A percentile compares a stretch with the other conserved stretches of the same genome.
Evolutionary conservation across 2,888 invertebrate genomes (phyloP).

Genomic region (Cosmia trapezina): DNA sequence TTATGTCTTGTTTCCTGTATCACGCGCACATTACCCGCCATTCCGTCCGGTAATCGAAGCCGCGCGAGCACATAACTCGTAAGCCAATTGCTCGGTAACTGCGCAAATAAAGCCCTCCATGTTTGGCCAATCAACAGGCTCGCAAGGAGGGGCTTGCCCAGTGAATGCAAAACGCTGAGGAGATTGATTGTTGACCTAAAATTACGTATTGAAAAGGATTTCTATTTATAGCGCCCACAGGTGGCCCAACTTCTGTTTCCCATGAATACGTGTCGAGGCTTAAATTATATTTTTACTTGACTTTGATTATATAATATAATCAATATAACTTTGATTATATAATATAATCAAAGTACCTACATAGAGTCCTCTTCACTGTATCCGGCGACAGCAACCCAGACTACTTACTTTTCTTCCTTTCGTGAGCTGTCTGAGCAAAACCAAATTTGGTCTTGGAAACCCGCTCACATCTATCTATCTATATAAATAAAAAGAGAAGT

Average conservation of each 20-base stretch:
- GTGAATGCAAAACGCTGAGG: constrained; percentile 7
- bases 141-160: constrained; percentile 18
- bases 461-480: background rate
- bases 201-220: constrained; percentile 27
- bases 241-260: background rate
- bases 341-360: too few relatives aligned
- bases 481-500: too few relatives aligned
- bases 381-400: too few relatives aligned
- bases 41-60: constrained; percentile 29
- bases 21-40: constrained; percentile 23
- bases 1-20: constrained; percentile 37
- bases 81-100: constrained; percentile 32
- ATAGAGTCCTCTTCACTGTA: background rate
- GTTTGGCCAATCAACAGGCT: constrained; percentile 36
- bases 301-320: too few relatives aligned
- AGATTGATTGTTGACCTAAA: constrained; percentile 52
- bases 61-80: constrained; percentile 8
- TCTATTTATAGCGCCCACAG: constrained; percentile 25
- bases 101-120: constrained; percentile 41
- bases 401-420: too few relatives aligned
- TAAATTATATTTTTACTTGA: background rate
- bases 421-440: too few relatives aligned
- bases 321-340: too few relatives aligned
- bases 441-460: background rate
- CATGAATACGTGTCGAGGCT: background rate